Evolutionary conservation across 1,140 invertebrate genomes (phyloP), one percentile per base, ranked within the genome.

Genomic region (Hestina assimilis): DNA sequence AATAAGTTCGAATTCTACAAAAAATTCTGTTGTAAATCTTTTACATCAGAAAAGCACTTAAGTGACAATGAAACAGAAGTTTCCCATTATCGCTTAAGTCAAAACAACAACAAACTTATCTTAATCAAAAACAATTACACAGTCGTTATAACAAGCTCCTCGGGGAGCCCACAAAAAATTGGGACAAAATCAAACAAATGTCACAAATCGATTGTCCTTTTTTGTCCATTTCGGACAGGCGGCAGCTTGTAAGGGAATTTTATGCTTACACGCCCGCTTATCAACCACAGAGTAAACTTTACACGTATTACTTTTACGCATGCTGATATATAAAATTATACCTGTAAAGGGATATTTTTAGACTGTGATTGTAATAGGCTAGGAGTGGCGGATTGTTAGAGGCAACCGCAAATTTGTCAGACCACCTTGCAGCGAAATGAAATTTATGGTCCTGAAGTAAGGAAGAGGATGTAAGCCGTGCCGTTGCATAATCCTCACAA

Each of bases 321-420:
- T 35, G 40, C 53, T 41, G 48, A 1, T 4, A 8, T 4, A 15
- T 7, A 11, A 11, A 11, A 7, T 17, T 26, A 35, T n/a, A 33
- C 21, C 11, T 33, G 12, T 17, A 23, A 40, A 35, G 41, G 24
- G 21, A 7, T 7, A 1, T 35, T 58, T 58, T 75, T 68, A 63
- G 48, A 66, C 65, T 81, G 65, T 81, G 71, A 56, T 33, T 47
- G 43, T 70, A 78, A 78, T 72, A 73, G 65, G 66, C 66, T 75
- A 67, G 72, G 68, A 74, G 68, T 72, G 68, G 63, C 59, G 68
- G 71, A 66, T 70, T 72, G 72, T 82, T 72, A 69, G 69, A 50
- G 66, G 59, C 73, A 66, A 87, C 80, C 82, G 80, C 82, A 83
- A 85, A 85, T 87, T 85, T 87, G 82, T 83, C 79, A 79, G 83